phyloP scores from a whole-genome alignment of 2,888 invertebrate genomes.

The Noctua comes region DNA sequence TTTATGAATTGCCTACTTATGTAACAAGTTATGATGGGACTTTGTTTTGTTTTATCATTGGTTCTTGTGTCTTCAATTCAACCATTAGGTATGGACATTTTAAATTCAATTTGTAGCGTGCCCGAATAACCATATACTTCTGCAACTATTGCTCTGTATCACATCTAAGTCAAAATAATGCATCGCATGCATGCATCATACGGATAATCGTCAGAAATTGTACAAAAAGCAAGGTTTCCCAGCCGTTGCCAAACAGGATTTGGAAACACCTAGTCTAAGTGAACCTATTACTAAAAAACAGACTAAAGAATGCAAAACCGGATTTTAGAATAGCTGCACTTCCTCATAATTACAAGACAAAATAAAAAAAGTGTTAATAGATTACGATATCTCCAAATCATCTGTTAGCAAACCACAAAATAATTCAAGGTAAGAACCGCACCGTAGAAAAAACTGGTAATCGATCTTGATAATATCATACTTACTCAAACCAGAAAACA shows the following conservation, averaged over 20 bases:
- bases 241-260: background rate
- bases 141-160: too few species aligned
- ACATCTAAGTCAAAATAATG: too few species aligned
- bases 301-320: background rate
- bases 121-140: background rate
- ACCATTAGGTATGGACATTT: background rate
- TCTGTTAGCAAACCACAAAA: constrained; percentile 32
- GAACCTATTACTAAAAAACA: background rate
- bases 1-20: constrained; percentile 18
- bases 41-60: constrained; percentile 18
- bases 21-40: constrained; percentile 6
- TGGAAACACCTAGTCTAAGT: background rate
- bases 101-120: background rate
- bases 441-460: constrained; percentile 37
- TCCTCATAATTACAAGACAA: constrained; percentile 2
- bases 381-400: constrained; percentile 30
- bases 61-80: background rate
- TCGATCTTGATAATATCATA: constrained; percentile 46
- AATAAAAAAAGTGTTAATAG: constrained; percentile 28
- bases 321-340: background rate
- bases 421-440: constrained; percentile 39
- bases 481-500: constrained; percentile 31
- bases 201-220: background rate
- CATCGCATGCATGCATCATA: too few species aligned
- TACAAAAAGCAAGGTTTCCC: background rate